Evolutionary conservation across 1,140 invertebrate species (phyloP).

Genomic region (Stratiolaelaps scimitus): DNA sequence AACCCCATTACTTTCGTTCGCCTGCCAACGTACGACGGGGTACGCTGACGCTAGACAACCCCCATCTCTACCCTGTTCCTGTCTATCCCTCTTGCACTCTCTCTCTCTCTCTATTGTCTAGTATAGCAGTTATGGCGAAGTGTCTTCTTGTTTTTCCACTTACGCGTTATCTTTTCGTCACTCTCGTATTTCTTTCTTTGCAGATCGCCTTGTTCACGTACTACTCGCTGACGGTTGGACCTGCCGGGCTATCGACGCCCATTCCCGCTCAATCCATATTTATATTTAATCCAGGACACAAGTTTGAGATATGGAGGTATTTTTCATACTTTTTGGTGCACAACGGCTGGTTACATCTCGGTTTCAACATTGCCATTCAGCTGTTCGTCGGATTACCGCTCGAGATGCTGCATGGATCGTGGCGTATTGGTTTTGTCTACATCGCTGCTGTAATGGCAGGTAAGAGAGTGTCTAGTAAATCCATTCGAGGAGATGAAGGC

Average conservation of each 20-base stretch:
- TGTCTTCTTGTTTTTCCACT: too few relatives aligned
- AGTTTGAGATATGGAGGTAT: slow-evolving; percentile 28
- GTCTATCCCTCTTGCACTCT: too few relatives aligned
- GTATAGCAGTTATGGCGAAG: too few relatives aligned
- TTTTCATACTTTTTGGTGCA: slow-evolving; percentile 29
- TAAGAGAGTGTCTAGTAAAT: too few relatives aligned
- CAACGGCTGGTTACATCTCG: slow-evolving; percentile 66
- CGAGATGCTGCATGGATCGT: slow-evolving; percentile 91
- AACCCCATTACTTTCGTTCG: too few relatives aligned
- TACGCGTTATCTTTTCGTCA: too few relatives aligned
- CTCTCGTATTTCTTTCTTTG: not conserved
- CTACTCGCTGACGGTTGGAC: slow-evolving; percentile 27
- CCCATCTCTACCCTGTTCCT: too few relatives aligned
- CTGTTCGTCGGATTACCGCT: slow-evolving; percentile 74
- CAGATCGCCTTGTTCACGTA: slow-evolving; percentile 27
- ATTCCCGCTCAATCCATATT: slow-evolving; percentile 28
- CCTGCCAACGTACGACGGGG: too few relatives aligned
- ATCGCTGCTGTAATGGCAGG: slow-evolving; percentile 74
- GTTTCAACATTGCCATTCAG: slow-evolving; percentile 87
- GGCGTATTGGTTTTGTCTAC: slow-evolving; percentile 76
- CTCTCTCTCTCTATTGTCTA: too few relatives aligned
- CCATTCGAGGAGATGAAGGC: too few relatives aligned
- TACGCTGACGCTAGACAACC: too few relatives aligned
- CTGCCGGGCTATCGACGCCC: slow-evolving; percentile 19
- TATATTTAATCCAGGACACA: slow-evolving; percentile 27